Percentiles rank a stretch among this genome's conserved stretches.
These are phyloP conservation scores for Ceriagrion tenellum DNA, from an alignment of 2,888 invertebrate genomes.

Conservation along the genomic window DNA sequence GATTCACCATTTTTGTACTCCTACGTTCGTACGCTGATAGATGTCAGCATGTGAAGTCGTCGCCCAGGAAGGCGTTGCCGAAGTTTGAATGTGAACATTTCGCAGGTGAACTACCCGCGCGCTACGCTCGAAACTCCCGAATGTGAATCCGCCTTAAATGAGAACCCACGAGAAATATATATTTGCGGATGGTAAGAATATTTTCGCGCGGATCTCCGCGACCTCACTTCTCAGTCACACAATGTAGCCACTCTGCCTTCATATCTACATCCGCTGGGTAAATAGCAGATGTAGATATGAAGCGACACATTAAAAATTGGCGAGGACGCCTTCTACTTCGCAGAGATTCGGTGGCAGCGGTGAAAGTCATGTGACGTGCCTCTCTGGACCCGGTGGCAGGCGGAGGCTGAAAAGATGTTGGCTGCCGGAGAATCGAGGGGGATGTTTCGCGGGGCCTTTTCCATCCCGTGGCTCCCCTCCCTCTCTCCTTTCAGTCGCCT, in stretches of 20 bases:
- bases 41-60: no score
- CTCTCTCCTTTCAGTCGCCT: background rate
- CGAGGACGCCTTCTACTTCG: background rate
- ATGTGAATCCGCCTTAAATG: no score
- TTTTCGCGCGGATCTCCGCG: background rate
- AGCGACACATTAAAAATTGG: background rate
- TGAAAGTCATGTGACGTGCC: background rate
- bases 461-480: background rate
- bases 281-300: slow-evolving; percentile 11
- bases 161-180: background rate
- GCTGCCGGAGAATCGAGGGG: background rate
- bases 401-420: background rate
- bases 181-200: background rate
- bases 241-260: background rate
- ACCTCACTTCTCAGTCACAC: background rate
- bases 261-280: background rate
- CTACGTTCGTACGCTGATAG: no score
- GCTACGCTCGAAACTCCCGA: no score
- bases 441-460: background rate
- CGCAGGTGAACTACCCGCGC: no score
- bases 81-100: no score
- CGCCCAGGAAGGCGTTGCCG: no score
- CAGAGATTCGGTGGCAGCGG: background rate
- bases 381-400: background rate
- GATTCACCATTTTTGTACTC: no score